Base-by-base conservation (phyloP, 53 echinoderm and acorn worm genomes). In the Paelopatides confundens region DNA sequence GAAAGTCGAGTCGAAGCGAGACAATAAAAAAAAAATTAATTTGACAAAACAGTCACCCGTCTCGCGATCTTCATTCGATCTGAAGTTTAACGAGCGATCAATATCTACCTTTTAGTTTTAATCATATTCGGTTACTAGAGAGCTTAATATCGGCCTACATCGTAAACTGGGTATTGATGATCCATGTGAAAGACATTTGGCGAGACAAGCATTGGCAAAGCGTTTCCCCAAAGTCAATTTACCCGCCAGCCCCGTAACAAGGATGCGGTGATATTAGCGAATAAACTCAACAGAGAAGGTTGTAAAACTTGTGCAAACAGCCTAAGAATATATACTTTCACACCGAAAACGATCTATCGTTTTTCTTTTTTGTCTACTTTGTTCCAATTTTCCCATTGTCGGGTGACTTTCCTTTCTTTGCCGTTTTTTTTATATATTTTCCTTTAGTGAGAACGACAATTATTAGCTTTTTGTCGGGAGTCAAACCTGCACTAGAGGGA, bases 21-120 rank as follows among this genome's bases (percentile, higher is more conserved):
- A 50, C 48, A 81, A 81, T 30, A 33, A 81, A 81, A 50, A 81
- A 81, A 50, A 81, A 49, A 81, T 81, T 81, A 81, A 81, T 81
- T 81, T 54, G 81, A 81, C 52, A 50, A 81, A 81, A 81, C 54
- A 81, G 81, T 81, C 81, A 81, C 81, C 81, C 28, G 81, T 54
- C 81, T 81, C 32, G 58, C 81, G 51, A 52, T 81, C 81, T 81
- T 54, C 54, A 54, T 81, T 49, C 33, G 48, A 81, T 54, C 54
- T 54, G 81, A 74, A 46, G 27, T 74, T 74, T 74, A 27, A 74
- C 74, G 74, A 74, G 74, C 74, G 74, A 43, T 74, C 74, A 74
- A 46, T 74, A 39, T 74, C 74, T 74, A 74, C 74, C 74, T 74
- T 74, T 74, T 74, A 26, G 46, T 74, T 46, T 74, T 26, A 29